Evolutionary conservation across 2,797 vertebrate species (phyloP).

Genomic region (Sebastes hubbsi): DNA sequence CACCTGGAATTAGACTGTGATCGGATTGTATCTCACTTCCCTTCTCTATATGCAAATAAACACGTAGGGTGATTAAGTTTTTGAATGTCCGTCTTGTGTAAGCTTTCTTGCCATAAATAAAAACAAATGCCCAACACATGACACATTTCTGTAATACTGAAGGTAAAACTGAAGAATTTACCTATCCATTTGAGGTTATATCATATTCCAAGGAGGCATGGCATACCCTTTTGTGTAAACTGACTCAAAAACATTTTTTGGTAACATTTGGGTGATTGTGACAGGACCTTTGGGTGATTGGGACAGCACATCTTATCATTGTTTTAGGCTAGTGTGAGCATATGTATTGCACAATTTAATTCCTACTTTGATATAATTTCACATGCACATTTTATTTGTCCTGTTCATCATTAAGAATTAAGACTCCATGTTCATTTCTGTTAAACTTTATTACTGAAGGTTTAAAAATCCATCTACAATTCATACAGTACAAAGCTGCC

Average conservation of each 20-base stretch:
- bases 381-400: not conserved
- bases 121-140: too few relatives aligned
- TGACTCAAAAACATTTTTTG: too few relatives aligned
- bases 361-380: not conserved
- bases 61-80: not conserved
- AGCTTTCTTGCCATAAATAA: not conserved
- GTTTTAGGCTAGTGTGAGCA: too few relatives aligned
- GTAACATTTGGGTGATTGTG: too few relatives aligned
- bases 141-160: not conserved
- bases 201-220: not conserved
- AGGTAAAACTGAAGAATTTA: not conserved
- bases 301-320: too few relatives aligned
- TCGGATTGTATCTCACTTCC: not conserved
- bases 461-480: not conserved
- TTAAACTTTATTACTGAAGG: not conserved
- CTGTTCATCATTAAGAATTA: not conserved
- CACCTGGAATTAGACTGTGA: not conserved
- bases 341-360: too few relatives aligned
- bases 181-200: not conserved
- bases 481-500: not conserved
- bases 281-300: too few relatives aligned
- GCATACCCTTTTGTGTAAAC: too few relatives aligned
- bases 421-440: not conserved
- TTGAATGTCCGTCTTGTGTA: too few relatives aligned
- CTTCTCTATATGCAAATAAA: not conserved